Evolutionary conservation across 2,888 invertebrate species (phyloP), one percentile per base, ranked within the genome.

Genomic region (Tenthredo amoena): DNA sequence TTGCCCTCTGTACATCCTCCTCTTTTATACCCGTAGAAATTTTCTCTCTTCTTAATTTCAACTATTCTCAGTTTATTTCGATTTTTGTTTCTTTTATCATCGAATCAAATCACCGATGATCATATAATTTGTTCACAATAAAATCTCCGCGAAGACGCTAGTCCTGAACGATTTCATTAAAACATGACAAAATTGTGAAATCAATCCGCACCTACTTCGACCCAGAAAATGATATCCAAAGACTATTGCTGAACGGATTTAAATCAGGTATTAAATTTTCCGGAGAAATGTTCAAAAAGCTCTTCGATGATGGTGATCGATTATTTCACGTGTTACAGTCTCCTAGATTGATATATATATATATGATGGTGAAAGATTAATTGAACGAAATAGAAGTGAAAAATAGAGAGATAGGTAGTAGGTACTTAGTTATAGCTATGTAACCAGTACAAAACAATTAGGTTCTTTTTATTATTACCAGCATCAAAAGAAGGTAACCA

Each of bases 1-100:
- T 92, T 90, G 91, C 90, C 91, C 91, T 91, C 89, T 91, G 90
- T 91, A 90, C 88, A 90, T 87, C 77, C 87, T 85, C 87, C 86
- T 87, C 88, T 47, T 84, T 84, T 83, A 82, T 74, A 86, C 86
- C 74, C 81, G 74, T 87, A 81, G 1, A 18, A 18, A 68, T 34
- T 15, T n/a, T n/a, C 3, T n/a, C 37, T n/a, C 3, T 31, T 71
- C 40, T 9, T 40, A 40, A 9, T 37, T 34, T 71, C n/a, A 3
- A 71, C 34, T 7, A 37, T 37, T 37, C 34, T 5, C 37, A 31
- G 65, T 9, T 65, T 18, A 4, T 50, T 50, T 18, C 5, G 5
- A 1, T n/a, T 7, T n/a, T n/a, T 7, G 0, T 18, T 50, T 1
- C 0, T 50, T n/a, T n/a, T 6, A n/a, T 6, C 55, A 6, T n/a